Base-by-base conservation (phyloP, 1,140 invertebrate genomes). In the Andricus grossulariae region DNA sequence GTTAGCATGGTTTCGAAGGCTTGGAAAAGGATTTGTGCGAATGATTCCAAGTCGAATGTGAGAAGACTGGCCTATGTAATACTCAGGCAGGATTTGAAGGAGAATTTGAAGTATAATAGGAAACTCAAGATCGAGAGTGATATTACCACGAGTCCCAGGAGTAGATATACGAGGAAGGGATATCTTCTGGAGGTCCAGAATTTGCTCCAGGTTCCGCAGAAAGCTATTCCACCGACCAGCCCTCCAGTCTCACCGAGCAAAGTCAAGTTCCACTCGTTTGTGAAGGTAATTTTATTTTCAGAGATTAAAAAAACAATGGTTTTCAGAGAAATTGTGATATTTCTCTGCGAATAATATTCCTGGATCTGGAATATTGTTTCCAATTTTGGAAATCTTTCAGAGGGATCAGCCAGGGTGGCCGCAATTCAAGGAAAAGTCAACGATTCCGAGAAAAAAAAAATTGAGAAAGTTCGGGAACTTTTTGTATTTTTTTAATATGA, bases 161-260 rank as follows among this genome's bases (percentile, higher is more conserved):
- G 83, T 21, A 81, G 82, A 70, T 89, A 88, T 52, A 84, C 78
- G 1, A 87, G 84, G 54, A 90, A 88, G 74, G 88, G 88, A 0
- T 83, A 83, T 50, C 79, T 91, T 0, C 49, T 88, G 13, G 85
- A 87, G 16, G 88, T 92, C 25, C 88, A 89, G 45, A 92, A 92
- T 77, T 77, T 90, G 8, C 57, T 89, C 0, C 73, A 82, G 16
- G 77, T 80, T 15, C 86, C 83, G 1, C 75, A 79, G 12, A 84
- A 80, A n/a, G 52, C 50, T 32, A 71, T 75, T 11, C 78, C 82
- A 16, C 88, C 89, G 0, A 85, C 55, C 13, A 91, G 90, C 79
- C 90, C 90, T 15, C 91, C 91, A 3, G 88, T 91, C 11, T 91
- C 90, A 4, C 91, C 91, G 0, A 91, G 91, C 66, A 92, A 92